Base-by-base conservation (phyloP, 2,888 invertebrate genomes). In the Pasiphila rectangulata region DNA sequence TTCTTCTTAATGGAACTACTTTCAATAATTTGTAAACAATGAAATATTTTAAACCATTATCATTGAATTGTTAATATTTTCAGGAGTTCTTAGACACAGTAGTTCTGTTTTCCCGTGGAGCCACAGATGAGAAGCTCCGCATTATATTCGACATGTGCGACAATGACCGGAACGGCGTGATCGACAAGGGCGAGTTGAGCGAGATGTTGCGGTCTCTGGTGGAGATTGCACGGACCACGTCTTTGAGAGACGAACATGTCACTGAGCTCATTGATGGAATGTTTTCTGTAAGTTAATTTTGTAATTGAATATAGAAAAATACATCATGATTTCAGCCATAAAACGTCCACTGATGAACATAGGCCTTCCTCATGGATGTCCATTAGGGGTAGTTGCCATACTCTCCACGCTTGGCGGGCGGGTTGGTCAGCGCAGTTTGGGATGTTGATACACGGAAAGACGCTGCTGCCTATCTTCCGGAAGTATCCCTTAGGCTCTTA, bases 131-230 rank as follows among this genome's bases (percentile, higher is more conserved):
- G 69, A 98, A 98, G 68, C 85, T 98, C 21, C 91, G 97, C 3
- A 97, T 98, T 20, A 96, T 98, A 57, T 98, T 98, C 72, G 97
- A 98, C 76, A 98, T 98, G 98, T 98, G 98, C 67, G 98, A 98
- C 72, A 96, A 97, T 63, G 96, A 98, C 72, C 92, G 96, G 9
- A 97, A 97, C 64, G 97, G 98, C 0, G 96, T 96, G 0, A 98
- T 98, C 46, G 97, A 98, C 69, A 97, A 98, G 68, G 94, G 93
- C 1, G 98, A 98, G 72, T 89, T 98, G 12, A 96, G 96, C 13
- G 97, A 97, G 76, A 97, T 98, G 95, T 86, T 98, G 69, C 90
- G 97, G 12, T 97, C 97, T 0, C 82, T 98, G 17, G 97, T 98
- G 0, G 97, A 97, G 80, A 97, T 98, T 45, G 97, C 97, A 0